Conservation (phyloP, 1,140 invertebrate species). For the Popillia japonica region DNA sequence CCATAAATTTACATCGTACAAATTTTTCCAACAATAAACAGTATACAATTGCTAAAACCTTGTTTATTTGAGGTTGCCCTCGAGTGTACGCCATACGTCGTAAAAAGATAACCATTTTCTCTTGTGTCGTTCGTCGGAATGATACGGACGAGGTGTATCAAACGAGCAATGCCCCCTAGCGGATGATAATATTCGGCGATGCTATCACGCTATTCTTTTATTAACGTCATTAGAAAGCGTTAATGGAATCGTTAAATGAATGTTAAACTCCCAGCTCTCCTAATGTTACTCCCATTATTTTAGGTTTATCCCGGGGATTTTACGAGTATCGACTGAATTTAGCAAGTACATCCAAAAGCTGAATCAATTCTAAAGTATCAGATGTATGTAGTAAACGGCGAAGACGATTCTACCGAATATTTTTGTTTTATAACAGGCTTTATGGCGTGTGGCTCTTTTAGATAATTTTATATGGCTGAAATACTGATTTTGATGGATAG, state of each 20-base stretch:
- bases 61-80: no score
- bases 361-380: no score
- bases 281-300: not conserved
- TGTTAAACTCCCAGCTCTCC: not conserved
- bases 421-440: no score
- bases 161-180: not conserved
- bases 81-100: not conserved
- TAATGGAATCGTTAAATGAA: slow-evolving; percentile 18
- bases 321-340: slow-evolving; percentile 1
- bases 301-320: not conserved
- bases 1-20: no score
- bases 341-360: no score
- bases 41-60: no score
- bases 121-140: not conserved
- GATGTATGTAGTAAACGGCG: no score
- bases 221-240: slow-evolving; percentile 5
- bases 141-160: not conserved
- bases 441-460: no score
- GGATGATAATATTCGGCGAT: not conserved
- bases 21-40: no score
- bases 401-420: no score
- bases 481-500: no score
- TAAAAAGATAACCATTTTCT: slow-evolving; percentile 18
- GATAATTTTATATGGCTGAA: no score
- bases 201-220: slow-evolving; percentile 1